phyloP scores from a whole-genome alignment of 23 tunicate species.

The Ciona savignyi region DNA sequence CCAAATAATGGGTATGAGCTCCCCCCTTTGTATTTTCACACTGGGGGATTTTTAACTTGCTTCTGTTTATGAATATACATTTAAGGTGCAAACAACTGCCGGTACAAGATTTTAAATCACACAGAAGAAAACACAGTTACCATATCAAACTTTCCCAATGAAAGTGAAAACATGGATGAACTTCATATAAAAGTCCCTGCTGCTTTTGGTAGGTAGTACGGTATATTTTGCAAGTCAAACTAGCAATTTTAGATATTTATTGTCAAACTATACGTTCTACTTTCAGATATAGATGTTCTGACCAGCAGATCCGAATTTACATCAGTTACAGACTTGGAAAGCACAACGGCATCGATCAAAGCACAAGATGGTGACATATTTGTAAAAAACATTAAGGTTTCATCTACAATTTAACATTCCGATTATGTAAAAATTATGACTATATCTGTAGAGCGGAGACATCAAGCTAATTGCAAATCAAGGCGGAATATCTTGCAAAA shows the following conservation, averaged over 20 bases:
- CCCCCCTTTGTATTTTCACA: too few relatives aligned
- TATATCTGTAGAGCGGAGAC: background rate
- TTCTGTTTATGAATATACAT: too few relatives aligned
- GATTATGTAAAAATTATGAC: too few relatives aligned
- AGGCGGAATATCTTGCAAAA: background rate
- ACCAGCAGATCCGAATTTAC: background rate
- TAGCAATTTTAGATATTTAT: too few relatives aligned
- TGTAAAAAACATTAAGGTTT: conserved; percentile 15
- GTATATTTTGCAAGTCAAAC: background rate
- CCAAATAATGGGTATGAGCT: too few relatives aligned
- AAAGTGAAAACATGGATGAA: background rate
- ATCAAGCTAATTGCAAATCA: background rate
- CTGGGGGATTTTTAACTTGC: too few relatives aligned
- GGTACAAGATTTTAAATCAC: background rate
- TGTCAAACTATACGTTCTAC: too few relatives aligned
- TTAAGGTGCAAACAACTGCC: too few relatives aligned
- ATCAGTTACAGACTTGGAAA: conserved; percentile 5
- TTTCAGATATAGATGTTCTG: conserved; percentile 9
- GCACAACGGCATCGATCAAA: background rate
- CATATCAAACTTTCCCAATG: background rate
- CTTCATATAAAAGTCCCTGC: conserved; percentile 1
- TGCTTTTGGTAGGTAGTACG: conserved; percentile 7
- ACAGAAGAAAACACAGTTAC: background rate
- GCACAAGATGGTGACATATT: conserved; percentile 8
- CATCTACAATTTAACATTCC: background rate